Base-by-base conservation (phyloP, 1,140 invertebrate species). In the Capitella teleta region DNA sequence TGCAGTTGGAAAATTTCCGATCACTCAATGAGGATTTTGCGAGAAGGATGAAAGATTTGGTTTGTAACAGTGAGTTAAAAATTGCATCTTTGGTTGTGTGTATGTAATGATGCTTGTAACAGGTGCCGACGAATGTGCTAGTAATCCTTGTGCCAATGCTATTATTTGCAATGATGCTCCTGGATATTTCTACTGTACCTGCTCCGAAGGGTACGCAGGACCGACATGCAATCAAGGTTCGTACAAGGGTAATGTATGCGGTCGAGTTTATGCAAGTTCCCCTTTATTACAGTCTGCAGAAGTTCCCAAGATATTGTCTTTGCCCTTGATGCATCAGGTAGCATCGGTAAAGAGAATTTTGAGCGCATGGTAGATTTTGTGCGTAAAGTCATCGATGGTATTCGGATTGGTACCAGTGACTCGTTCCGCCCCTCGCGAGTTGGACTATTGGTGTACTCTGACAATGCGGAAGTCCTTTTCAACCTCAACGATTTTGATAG, bases 251-350 rank as follows among this genome's bases (percentile, higher is more conserved):
- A n/a, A n/a, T n/a, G n/a, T n/a, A n/a, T n/a, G n/a, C n/a, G n/a
- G n/a, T n/a, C n/a, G n/a, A n/a, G n/a, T n/a, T n/a, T n/a, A n/a
- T n/a, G n/a, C n/a, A n/a, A n/a, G n/a, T n/a, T n/a, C n/a, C n/a
- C n/a, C n/a, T n/a, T n/a, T n/a, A n/a, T n/a, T n/a, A n/a, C 49
- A 51, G 49, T 2, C 10, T 52, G 50, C 26, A n/a, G 3, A 24
- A 21, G 28, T 21, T 28, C 23, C 14, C 26, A 21, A 12, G 50
- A 52, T 24, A 6, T 52, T 12, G 43, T 47, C 19, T 47, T 52
- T 18, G 44, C 36, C 18, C 19, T 52, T 10, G 50, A 52, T 26
- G 44, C 43, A 4, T 52, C 50, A n/a, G 30, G 26, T 14, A 52
- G 42, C 28, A 32, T 4, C 36, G 44, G 44, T 2, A 32, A 14